Base-by-base conservation (phyloP, 2,888 invertebrate genomes). In the Junonia oenone region DNA sequence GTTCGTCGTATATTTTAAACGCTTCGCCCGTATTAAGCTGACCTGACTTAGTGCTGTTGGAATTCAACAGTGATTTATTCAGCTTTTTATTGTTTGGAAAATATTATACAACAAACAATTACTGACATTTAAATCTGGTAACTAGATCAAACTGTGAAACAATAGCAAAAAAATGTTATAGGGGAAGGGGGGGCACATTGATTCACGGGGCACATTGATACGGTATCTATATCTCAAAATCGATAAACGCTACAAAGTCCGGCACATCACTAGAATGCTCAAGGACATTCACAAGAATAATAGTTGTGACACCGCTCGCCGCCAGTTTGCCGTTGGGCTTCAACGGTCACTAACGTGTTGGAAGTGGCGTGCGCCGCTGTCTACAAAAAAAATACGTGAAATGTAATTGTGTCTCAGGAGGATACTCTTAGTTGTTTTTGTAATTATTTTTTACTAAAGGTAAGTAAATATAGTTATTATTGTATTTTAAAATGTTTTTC, bases 351-450 rank as follows among this genome's bases (percentile, higher is more conserved):
- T 47, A 59, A 59, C 53, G 61, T 62, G 54, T 58, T 56, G 31
- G 3, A 31, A 31, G 31, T 31, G 31, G 31, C 31, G 31, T 59
- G 49, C 53, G 57, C 57, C 51, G 57, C 51, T 53, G 57, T 49
- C 55, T 57, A 59, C 58, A 46, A 61, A 63, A 55, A 58, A 60
- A 54, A 33, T 51, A 54, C 51, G 55, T 55, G 56, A 56, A 57
- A 59, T 61, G 56, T 57, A 51, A 55, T 57, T 55, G 57, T 58
- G 59, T 58, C 58, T 60, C 60, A 58, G 58, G 52, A 60, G 58
- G 48, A 47, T 53, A 27, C 48, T 51, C 17, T 55, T 51, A 45
- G 49, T 51, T 51, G 56, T 59, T 52, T 56, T 57, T 56, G 56
- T 59, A 52, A 52, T 55, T 56, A 56, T 56, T 56, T 55, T 47